A percentile compares a stretch with the other conserved stretches of the same genome.
Evolutionary conservation across 92 coral and sea anemone species (phyloP).

Genomic region (Actinernus sp.): DNA sequence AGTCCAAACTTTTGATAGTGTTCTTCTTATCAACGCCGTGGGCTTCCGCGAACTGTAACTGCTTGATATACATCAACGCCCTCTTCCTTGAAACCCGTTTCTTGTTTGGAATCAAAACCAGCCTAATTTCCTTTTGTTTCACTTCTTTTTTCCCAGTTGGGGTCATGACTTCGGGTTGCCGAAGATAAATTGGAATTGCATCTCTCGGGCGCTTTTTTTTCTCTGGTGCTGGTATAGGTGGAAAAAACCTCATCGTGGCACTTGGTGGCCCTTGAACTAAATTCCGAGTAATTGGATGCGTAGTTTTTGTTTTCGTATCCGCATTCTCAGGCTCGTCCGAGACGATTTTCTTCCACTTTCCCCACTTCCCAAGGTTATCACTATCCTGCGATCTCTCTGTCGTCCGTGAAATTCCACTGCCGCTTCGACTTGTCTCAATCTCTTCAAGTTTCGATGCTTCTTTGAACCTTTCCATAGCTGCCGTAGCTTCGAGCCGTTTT

Average conservation of each 20-base stretch:
- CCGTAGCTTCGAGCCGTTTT: no score
- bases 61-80: slow-evolving; percentile 48
- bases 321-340: not conserved
- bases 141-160: not conserved
- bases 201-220: slow-evolving; percentile 70
- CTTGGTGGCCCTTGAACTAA: not conserved
- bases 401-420: not conserved
- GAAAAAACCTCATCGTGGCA: slow-evolving; percentile 56
- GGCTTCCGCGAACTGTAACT: slow-evolving; percentile 62
- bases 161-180: not conserved
- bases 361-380: not conserved
- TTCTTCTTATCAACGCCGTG: slow-evolving; percentile 60
- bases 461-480: not conserved
- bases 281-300: not conserved
- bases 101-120: slow-evolving; percentile 58
- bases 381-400: not conserved
- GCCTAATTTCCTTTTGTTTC: slow-evolving; percentile 6
- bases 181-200: not conserved
- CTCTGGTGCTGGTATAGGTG: slow-evolving; percentile 69
- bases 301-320: not conserved
- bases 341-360: slow-evolving; percentile 4
- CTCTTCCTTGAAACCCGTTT: slow-evolving; percentile 64
- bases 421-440: not conserved
- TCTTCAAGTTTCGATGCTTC: slow-evolving; percentile 2
- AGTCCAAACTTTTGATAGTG: slow-evolving; percentile 23